phyloP scores from a whole-genome alignment of 2,113 vertebrate species.

The Corythoichthys haematopterus region DNA sequence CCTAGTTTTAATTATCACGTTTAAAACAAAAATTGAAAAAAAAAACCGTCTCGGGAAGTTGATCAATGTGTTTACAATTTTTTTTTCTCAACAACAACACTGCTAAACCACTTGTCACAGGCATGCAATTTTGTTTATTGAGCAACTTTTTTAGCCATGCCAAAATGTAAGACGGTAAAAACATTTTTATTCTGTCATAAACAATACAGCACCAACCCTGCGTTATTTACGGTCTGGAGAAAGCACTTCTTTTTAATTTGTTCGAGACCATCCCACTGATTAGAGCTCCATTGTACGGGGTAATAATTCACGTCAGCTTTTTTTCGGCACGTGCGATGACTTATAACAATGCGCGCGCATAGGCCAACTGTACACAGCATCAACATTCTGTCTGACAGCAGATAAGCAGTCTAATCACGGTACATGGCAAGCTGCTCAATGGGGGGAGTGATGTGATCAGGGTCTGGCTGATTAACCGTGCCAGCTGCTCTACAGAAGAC shows the following conservation, averaged over 20 bases:
- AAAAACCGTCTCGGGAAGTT: too few species aligned
- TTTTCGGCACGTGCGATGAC: background rate
- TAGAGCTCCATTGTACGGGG: background rate
- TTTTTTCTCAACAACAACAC: background rate
- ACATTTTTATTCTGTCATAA: background rate
- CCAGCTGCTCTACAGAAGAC: slow-evolving; percentile 53
- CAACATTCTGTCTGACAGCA: slow-evolving; percentile 21
- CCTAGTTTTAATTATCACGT: too few species aligned
- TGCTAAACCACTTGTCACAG: background rate
- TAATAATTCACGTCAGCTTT: slow-evolving; percentile 13
- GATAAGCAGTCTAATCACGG: slow-evolving; percentile 56
- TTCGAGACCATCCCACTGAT: background rate
- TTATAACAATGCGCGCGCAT: background rate
- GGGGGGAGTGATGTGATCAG: slow-evolving; percentile 47
- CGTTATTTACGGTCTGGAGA: background rate
- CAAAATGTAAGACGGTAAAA: background rate
- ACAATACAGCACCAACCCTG: background rate
- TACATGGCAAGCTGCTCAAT: slow-evolving; percentile 51
- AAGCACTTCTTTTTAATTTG: background rate
- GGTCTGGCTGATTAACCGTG: slow-evolving; percentile 53
- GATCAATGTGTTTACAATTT: background rate
- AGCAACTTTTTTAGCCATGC: background rate
- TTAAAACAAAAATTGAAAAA: too few species aligned
- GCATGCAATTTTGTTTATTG: background rate
- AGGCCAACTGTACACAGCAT: slow-evolving; percentile 11